Base-by-base conservation (phyloP, 92 coral and sea anemone species). In the Scolanthus callimorphus region DNA sequence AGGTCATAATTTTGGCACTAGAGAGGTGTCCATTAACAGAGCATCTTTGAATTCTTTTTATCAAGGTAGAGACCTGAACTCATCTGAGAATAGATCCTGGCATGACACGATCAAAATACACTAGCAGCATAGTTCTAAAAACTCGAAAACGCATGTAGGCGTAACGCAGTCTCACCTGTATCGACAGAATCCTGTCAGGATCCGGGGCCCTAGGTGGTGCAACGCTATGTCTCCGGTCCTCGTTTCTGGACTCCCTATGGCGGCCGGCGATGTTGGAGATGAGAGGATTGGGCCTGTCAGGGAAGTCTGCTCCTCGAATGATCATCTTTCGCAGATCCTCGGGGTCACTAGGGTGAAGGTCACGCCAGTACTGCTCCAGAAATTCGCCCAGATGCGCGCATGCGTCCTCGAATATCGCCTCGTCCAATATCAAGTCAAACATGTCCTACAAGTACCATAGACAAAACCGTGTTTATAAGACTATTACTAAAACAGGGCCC, bases 281-380 rank as follows among this genome's bases (percentile, higher is more conserved):
- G 52, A 68, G 58, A 25, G 75, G 75, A 49, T 68, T 68, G 15
- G 75, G 75, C 19, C 75, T 28, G 61, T 68, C 75, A 12, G 75
- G 64, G 20, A 68, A 68, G 49, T 68, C 75, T 2, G 48, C 55
- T 23, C 75, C 75, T 9, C 48, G 55, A 17, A 39, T 49, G 77
- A 78, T 78, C 69, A 74, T 57, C 37, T 72, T 74, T 22, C 67
- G 68, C 13, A 74, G 66, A 19, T 77, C 72, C 27, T 77, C 96
- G 6, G 74, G 67, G 46, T 87, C 90, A 21, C 59, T 60, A 0
- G 96, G 96, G 39, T 83, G 90, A 12, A 87, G 71, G 69, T 87
- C 96, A 10, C 96, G 72, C 99, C 99, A 94, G 57, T 94, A 94
- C 70, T 92, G 98, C 26, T 92, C 98, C 46, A 92, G 75, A 52